phyloP scores from a whole-genome alignment of 2,888 invertebrate genomes.

The Tiliacea citrago region DNA sequence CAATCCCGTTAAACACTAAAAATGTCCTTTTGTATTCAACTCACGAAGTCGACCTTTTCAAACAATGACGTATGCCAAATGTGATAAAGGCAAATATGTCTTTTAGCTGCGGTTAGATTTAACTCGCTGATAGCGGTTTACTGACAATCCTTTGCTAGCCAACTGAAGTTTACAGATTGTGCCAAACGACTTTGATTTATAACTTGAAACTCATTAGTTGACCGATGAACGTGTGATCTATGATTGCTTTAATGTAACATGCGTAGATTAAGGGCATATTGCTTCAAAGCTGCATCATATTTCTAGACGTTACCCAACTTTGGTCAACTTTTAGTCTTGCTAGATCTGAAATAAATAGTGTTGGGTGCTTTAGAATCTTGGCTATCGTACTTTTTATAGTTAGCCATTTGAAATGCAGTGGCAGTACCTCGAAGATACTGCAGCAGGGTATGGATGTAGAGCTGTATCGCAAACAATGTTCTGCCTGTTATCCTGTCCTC shows the following conservation, averaged over 20 bases:
- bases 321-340: not conserved
- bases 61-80: conserved; percentile 49
- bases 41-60: conserved; percentile 61
- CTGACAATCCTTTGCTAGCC: conserved; percentile 2
- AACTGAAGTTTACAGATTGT: conserved; percentile 24
- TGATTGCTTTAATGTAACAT: conserved; percentile 48
- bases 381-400: not conserved
- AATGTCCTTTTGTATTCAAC: conserved; percentile 50
- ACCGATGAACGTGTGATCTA: conserved; percentile 42
- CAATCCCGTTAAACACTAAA: conserved; percentile 59
- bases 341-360: not conserved
- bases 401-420: not conserved
- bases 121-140: conserved; percentile 23
- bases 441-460: no score
- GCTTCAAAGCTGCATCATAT: conserved; percentile 35
- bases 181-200: conserved; percentile 35
- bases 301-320: conserved; percentile 23
- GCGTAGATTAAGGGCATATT: conserved; percentile 46
- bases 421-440: no score
- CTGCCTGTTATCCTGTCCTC: not conserved
- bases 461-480: not conserved
- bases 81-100: conserved; percentile 37
- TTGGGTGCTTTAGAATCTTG: not conserved
- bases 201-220: conserved; percentile 41
- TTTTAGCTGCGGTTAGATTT: conserved; percentile 43